These are phyloP conservation scores for Cantharis nigra DNA, from an alignment of 2,888 invertebrate genomes.

Conservation along the genomic window DNA sequence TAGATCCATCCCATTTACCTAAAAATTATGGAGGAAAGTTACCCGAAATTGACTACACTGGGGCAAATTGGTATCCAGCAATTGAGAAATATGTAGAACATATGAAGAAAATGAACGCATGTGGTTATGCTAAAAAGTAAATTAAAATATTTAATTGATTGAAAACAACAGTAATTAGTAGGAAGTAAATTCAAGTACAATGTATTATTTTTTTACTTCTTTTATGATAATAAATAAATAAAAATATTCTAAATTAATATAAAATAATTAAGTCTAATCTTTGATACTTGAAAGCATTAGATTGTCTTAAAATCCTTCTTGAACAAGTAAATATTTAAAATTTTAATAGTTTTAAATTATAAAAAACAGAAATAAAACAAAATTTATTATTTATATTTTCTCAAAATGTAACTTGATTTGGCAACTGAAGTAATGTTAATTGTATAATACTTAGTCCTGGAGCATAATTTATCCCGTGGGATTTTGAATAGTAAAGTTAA, in stretches of 20 bases:
- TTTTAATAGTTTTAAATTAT: no score
- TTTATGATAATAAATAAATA: neutral
- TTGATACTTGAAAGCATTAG: no score
- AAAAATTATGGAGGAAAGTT: slow-evolving; percentile 76
- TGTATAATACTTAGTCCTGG: no score
- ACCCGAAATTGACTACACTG: slow-evolving; percentile 76
- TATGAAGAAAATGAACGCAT: slow-evolving; percentile 70
- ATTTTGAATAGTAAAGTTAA: no score
- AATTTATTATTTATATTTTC: no score
- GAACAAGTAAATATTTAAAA: no score
- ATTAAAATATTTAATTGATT: neutral
- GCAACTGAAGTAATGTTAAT: no score
- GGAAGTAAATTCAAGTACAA: neutral
- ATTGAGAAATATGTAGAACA: slow-evolving; percentile 68
- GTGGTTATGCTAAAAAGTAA: slow-evolving; percentile 65
- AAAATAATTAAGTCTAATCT: no score
- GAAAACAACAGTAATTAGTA: neutral
- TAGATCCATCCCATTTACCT: slow-evolving; percentile 71
- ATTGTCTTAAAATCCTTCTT: no score
- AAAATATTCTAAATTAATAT: neutral
- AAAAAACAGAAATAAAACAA: no score
- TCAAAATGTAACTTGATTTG: no score
- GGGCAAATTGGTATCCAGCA: slow-evolving; percentile 77
- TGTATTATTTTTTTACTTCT: slow-evolving; percentile 1
- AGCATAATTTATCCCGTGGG: no score